Evolutionary conservation across 2,888 invertebrate genomes (phyloP).

Genomic region (Chironomus riparius): DNA sequence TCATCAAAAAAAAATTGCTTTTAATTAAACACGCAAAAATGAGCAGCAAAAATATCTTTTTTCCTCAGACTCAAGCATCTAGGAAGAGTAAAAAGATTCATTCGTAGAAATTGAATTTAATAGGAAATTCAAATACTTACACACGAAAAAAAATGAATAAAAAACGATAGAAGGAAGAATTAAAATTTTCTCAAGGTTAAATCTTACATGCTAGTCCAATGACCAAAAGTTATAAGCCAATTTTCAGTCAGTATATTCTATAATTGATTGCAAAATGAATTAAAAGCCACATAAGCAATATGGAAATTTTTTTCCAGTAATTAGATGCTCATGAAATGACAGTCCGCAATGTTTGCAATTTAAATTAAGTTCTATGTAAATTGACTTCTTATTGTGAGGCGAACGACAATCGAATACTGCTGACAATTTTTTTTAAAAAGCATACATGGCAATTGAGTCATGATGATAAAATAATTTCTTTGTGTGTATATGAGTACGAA

Average conservation of each 20-base stretch:
- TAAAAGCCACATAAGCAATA: background rate
- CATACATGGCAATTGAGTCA: conserved; percentile 1
- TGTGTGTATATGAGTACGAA: background rate
- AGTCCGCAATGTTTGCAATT: conserved; percentile 16
- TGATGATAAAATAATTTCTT: background rate
- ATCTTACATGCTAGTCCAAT: conserved; percentile 16
- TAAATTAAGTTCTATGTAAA: conserved; percentile 16
- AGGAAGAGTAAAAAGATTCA: background rate
- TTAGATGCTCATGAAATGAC: conserved; percentile 5
- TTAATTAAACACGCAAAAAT: background rate
- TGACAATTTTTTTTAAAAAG: background rate
- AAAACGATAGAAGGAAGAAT: background rate
- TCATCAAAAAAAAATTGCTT: too few species aligned
- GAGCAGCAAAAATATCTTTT: background rate
- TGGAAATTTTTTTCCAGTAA: conserved; percentile 18
- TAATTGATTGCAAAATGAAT: conserved; percentile 14
- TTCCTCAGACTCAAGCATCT: background rate
- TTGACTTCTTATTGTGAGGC: background rate
- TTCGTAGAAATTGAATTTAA: conserved; percentile 20
- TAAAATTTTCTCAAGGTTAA: conserved; percentile 19
- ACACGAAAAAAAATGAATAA: background rate
- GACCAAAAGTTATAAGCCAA: background rate
- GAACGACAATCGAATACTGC: background rate
- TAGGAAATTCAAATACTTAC: conserved; percentile 24
- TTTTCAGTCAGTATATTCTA: background rate